Conservation (phyloP, 2,888 invertebrate genomes). For the Chloromyia formosa region DNA sequence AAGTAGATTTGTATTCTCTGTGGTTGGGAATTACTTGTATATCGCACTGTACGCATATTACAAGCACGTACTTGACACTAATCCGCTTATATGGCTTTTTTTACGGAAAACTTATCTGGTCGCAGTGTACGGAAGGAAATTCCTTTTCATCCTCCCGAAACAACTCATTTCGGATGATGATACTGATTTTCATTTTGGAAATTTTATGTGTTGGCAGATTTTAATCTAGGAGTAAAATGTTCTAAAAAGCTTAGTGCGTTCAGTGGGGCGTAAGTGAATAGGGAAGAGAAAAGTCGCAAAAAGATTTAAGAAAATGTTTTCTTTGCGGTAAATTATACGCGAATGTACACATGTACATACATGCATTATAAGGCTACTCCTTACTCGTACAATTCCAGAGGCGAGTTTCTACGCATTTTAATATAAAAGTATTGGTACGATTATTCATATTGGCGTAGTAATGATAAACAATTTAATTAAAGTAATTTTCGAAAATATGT, state of each 20-base stretch:
- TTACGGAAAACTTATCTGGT: conserved; percentile 11
- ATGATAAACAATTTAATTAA: no score
- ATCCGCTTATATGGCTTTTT: conserved; percentile 29
- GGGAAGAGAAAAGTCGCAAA: neutral
- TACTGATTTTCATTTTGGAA: conserved; percentile 28
- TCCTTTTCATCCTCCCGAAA: neutral
- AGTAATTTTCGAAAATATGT: no score
- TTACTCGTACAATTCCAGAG: no score
- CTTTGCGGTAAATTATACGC: neutral
- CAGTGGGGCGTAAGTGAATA: neutral
- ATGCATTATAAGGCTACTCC: no score
- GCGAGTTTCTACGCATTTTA: no score
- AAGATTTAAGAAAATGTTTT: neutral
- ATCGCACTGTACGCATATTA: conserved; percentile 8
- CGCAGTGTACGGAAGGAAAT: neutral
- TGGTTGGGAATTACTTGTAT: neutral
- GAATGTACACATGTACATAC: no score
- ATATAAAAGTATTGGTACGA: no score
- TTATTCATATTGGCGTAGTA: no score
- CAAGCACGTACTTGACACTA: conserved; percentile 31
- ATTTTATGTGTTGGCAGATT: conserved; percentile 26
- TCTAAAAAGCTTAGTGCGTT: neutral
- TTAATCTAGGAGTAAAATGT: conserved; percentile 22
- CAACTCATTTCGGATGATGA: neutral
- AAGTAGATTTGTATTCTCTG: neutral